Evolutionary conservation across 2,113 vertebrate species (phyloP).

Genomic region (Turdus rufiventris): DNA sequence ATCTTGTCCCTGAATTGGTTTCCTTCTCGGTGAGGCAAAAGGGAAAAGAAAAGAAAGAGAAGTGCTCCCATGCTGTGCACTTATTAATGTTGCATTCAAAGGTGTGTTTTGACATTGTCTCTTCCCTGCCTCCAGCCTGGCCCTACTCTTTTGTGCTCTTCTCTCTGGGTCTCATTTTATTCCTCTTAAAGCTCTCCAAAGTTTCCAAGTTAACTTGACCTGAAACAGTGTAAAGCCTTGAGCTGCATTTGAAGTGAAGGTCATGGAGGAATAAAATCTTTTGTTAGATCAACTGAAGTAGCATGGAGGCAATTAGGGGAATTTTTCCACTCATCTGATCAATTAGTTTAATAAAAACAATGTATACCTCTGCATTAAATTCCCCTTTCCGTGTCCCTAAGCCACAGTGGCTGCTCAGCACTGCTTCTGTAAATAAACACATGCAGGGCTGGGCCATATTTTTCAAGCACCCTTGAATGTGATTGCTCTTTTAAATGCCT

Average conservation of each 20-base stretch:
- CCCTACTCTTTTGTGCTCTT: not conserved
- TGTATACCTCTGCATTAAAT: not conserved
- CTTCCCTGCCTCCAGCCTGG: not conserved
- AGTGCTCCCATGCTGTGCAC: not conserved
- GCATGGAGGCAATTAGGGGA: not conserved
- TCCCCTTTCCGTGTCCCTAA: not conserved
- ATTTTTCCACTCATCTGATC: not conserved
- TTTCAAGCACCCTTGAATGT: not conserved
- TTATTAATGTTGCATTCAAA: not conserved
- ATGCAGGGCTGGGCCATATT: rapidly evolving
- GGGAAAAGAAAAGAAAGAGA: not conserved
- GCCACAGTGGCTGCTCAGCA: not conserved
- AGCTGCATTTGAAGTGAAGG: not conserved
- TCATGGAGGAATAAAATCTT: not conserved
- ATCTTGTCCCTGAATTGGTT: not conserved
- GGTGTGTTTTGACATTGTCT: not conserved
- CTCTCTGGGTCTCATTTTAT: not conserved
- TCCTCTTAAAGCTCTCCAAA: not conserved
- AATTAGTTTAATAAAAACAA: not conserved
- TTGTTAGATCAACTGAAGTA: not conserved
- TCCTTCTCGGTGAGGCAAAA: not conserved
- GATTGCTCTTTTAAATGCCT: not conserved
- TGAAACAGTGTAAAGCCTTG: not conserved
- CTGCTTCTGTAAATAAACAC: not conserved
- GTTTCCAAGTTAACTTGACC: not conserved